Conservation (phyloP, 2,888 invertebrate species). For the Acronicta alni region DNA sequence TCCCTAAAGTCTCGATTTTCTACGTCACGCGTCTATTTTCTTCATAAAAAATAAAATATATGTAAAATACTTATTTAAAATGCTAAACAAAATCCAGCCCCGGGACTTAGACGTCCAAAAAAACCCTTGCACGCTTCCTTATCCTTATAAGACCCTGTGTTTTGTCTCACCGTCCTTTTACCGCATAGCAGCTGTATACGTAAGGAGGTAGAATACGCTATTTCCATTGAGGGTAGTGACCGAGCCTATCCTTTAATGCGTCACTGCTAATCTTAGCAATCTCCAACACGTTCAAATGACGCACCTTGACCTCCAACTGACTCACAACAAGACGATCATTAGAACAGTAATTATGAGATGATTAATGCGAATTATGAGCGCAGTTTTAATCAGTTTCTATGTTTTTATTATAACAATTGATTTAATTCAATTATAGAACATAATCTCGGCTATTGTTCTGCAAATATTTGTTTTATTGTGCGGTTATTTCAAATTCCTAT, state of each 20-base stretch:
- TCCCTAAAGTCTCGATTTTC: not conserved
- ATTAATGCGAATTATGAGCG: conserved; percentile 33
- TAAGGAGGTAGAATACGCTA: conserved; percentile 35
- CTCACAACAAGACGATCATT: conserved; percentile 63
- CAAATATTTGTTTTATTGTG: not conserved
- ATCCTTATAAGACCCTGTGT: conserved; percentile 11
- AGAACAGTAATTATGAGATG: conserved; percentile 54
- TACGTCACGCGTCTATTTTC: not conserved
- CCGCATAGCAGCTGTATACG: conserved; percentile 33
- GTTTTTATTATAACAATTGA: conserved; percentile 21
- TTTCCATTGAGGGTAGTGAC: conserved; percentile 67
- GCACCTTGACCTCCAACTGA: conserved; percentile 76
- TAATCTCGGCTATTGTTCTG: conserved; percentile 7
- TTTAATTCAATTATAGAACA: conserved; percentile 22
- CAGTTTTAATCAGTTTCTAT: conserved; percentile 20
- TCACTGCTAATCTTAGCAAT: conserved; percentile 81
- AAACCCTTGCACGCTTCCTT: conserved; percentile 18
- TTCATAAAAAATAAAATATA: not conserved
- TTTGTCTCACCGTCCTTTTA: conserved; percentile 19
- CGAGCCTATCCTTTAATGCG: conserved; percentile 69
- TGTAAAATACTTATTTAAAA: not conserved
- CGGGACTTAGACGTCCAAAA: conserved; percentile 2
- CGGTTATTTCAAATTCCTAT: not conserved
- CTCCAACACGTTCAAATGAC: conserved; percentile 64
- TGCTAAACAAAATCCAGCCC: conserved; percentile 9